These are phyloP conservation scores for Coracias cyanogaster DNA, from an alignment of 2,797 vertebrate species.

Conservation along the genomic window DNA sequence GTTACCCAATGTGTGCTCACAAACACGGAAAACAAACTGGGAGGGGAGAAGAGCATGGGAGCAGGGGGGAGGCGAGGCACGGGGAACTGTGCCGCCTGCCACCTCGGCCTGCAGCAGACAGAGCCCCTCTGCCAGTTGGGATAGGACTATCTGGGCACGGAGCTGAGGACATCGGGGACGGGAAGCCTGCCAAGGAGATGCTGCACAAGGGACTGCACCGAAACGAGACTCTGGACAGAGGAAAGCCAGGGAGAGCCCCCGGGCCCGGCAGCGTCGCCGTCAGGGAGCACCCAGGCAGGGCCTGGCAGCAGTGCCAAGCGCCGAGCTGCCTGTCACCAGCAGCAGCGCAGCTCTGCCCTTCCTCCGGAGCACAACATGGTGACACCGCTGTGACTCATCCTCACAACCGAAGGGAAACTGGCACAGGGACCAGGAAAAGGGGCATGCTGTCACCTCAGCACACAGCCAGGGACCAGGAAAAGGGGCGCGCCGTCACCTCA, in stretches of 20 bases:
- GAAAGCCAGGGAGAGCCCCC: background rate
- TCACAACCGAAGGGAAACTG: background rate
- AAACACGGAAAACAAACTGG: background rate
- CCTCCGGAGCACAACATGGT: constrained; percentile 24
- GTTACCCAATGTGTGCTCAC: constrained; percentile 36
- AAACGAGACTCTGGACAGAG: background rate
- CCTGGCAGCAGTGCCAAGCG: rapidly evolving
- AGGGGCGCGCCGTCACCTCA: background rate
- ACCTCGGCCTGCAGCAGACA: rapidly evolving
- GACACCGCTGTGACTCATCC: constrained; percentile 53
- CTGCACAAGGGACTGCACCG: rapidly evolving
- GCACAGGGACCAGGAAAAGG: background rate
- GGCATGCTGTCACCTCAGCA: too few species aligned
- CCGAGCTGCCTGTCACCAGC: background rate
- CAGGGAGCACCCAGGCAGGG: rapidly evolving
- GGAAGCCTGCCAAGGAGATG: background rate
- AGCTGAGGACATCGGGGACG: background rate
- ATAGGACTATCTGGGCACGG: rapidly evolving
- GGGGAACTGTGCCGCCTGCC: background rate
- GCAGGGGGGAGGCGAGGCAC: background rate
- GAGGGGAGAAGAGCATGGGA: background rate
- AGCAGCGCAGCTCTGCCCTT: constrained; percentile 31
- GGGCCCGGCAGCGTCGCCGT: background rate
- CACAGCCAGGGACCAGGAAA: background rate
- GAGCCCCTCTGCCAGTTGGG: background rate